Base-by-base conservation (phyloP, 2,888 invertebrate genomes). In the Aphelenchoides bicaudatus region DNA sequence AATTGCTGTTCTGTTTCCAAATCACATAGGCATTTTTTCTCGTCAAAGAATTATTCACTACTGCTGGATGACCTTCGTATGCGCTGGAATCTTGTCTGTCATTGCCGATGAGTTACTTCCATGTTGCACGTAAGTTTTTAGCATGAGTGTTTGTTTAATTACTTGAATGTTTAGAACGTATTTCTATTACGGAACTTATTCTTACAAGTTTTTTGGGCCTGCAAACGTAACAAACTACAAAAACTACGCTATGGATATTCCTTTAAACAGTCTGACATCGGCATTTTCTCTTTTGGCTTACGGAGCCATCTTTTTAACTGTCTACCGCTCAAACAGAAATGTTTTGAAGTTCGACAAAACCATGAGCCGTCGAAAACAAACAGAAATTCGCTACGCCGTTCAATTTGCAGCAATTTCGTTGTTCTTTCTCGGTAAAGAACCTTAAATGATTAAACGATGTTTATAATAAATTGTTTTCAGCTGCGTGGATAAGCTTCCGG, bases 401-500 rank as follows among this genome's bases (percentile, higher is more conserved):
- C 43, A 43, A 21, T 43, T 43, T 25, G 43, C 43, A 19, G 43
- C 43, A 6, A 43, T 43, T n/a, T 43, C 43, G 23, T 25, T 43
- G 16, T 43, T 43, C 43, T 43, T 43, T n/a, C 43, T 43, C 23
- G 43, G 43, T 43, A 21, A 6, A 25, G n/a, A n/a, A n/a, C n/a
- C 25, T 43, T 21, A 6, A 25, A 43, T 34, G n/a, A 34, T 34
- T 10, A n/a, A 34, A 10, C 10, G 34, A 10, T 34, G n/a, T 34
- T 10, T 10, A 10, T n/a, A n/a, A n/a, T 34, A 34, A n/a, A 34
- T 34, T 34, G 34, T 34, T 34, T 34, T 34, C 21, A 49, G 49
- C 34, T 16, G 34, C 49, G 27, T 49, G 49, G 49, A 49, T 49
- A 13, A 49, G 49, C 34, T 49, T 49, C 43, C 34, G 34, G 6